phyloP scores from a whole-genome alignment of 2,888 invertebrate species.

The Caenorhabditis parvicauda region DNA sequence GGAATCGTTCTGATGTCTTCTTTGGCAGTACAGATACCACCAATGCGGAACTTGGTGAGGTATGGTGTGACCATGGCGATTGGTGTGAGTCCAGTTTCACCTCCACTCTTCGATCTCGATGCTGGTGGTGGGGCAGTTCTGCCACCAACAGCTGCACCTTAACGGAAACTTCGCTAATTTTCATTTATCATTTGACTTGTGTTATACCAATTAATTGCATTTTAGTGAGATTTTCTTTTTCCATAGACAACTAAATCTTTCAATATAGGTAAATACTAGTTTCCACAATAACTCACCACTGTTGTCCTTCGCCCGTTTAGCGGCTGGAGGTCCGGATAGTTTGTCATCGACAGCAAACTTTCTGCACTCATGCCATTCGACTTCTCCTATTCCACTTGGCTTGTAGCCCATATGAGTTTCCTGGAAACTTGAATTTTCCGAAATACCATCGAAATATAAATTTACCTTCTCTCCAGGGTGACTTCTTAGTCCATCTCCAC shows the following conservation, averaged over 20 bases:
- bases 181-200: not conserved
- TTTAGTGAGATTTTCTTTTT: not conserved
- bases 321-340: conserved; percentile 20
- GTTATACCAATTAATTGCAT: no score
- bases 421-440: no score
- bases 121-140: conserved; percentile 16
- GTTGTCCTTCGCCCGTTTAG: conserved; percentile 13
- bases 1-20: conserved; percentile 37
- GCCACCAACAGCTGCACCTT: not conserved
- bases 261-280: not conserved
- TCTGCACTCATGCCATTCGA: not conserved
- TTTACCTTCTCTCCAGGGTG: conserved; percentile 14
- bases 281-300: conserved; percentile 1
- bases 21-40: conserved; percentile 42
- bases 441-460: no score
- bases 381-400: not conserved
- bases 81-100: conserved; percentile 18
- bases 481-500: conserved; percentile 4
- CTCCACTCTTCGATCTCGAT: conserved; percentile 7
- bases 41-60: conserved; percentile 32
- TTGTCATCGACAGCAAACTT: conserved; percentile 1
- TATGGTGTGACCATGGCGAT: conserved; percentile 37
- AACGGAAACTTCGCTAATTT: not conserved
- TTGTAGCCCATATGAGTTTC: conserved; percentile 8
- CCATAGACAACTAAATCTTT: not conserved